These are phyloP conservation scores for Bungarus multicinctus DNA, from an alignment of 2,113 vertebrate species.

Conservation along the genomic window DNA sequence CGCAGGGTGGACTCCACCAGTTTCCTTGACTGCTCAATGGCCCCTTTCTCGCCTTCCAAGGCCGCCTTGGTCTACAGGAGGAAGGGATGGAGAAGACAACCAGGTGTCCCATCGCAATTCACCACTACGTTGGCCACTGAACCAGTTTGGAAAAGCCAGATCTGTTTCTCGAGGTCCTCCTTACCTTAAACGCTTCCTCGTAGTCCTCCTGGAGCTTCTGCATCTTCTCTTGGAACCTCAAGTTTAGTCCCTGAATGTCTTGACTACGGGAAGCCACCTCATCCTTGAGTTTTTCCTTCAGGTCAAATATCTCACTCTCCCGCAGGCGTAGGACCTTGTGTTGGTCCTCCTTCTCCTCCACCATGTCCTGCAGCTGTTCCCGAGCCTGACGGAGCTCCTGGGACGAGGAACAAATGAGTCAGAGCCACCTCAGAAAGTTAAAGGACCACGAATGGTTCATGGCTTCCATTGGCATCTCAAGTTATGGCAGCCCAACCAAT, in stretches of 20 bases:
- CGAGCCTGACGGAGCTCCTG: constrained; percentile 76
- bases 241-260: constrained; percentile 63
- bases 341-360: constrained; percentile 66
- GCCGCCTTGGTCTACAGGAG: constrained; percentile 53
- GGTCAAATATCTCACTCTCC: constrained; percentile 77
- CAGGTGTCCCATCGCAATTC: not conserved
- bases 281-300: constrained; percentile 63
- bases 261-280: constrained; percentile 76
- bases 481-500: not conserved
- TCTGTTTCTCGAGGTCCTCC: constrained; percentile 21
- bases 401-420: not conserved
- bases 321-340: constrained; percentile 70
- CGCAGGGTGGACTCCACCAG: constrained; percentile 51
- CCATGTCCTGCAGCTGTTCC: constrained; percentile 69
- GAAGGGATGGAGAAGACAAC: not conserved
- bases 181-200: constrained; percentile 70
- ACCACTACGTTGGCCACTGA: not conserved
- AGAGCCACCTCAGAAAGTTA: not conserved
- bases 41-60: constrained; percentile 49
- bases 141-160: not conserved
- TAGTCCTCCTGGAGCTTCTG: constrained; percentile 72
- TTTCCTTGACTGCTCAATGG: constrained; percentile 49
- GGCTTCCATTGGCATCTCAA: not conserved
- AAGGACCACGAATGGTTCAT: not conserved
- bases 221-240: constrained; percentile 73